Evolutionary conservation across 2,113 vertebrate genomes (phyloP), one percentile per base, ranked within the genome.

Genomic region (Limnothrissa miodon): DNA sequence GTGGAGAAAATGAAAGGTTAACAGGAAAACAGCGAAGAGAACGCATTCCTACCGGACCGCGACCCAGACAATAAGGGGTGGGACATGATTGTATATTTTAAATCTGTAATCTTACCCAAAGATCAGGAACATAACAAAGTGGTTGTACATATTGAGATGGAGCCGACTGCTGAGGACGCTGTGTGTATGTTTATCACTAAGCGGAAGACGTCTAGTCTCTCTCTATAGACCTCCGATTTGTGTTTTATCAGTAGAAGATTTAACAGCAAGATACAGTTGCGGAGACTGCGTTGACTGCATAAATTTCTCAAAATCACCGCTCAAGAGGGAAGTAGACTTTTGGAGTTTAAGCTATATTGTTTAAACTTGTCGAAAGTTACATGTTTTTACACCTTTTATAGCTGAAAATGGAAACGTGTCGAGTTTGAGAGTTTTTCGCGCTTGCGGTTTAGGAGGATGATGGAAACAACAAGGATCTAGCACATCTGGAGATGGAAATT

Each of bases 11-110:
- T 91, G 91, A 93, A 92, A 93, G 91, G 89, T 92, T 93, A 92
- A 94, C 94, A 95, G 94, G 94, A 95, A 95, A 94, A 93, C 92
- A 90, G 91, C 93, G 87, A 83, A 90, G 92, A 93, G 93, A 92
- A 90, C 93, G 89, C 92, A 95, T 95, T 95, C 93, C 93, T 89
- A 86, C 23, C 90, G 78, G 89, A 87, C 83, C 82, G 89, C 74
- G 89, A 87, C 42, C 82, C 87, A 92, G 90, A 95, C 95, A 95
- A 94, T 93, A 86, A 92, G 90, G 93, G 94, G 94, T 93, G 95
- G 94, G 93, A 94, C 93, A 82, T 88, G 62, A 85, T 89, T 89
- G 83, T 86, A 88, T 80, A 86, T 90, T 91, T 87, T 84, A 91
- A 91, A 91, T 87, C 86, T 87, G 81, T 86, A 87, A 95, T 94